A percentile compares a stretch with the other conserved stretches of the same genome.
phyloP scores from a whole-genome alignment of 2,888 invertebrate genomes.

The Baccha elongata region DNA sequence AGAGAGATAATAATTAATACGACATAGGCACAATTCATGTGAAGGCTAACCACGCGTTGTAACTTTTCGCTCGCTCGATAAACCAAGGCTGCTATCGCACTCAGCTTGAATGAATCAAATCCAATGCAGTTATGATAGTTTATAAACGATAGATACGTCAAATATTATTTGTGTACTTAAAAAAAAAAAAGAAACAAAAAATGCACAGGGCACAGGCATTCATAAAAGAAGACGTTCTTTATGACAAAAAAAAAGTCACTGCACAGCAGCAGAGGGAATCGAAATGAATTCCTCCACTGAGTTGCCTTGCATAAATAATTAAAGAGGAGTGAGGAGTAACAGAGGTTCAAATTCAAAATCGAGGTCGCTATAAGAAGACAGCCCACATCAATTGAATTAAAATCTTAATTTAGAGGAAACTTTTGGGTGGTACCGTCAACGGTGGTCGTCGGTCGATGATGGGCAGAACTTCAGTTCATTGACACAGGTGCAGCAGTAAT shows the following conservation, averaged over 20 bases:
- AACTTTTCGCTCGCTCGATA: slow-evolving; percentile 7
- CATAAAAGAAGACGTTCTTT: slow-evolving; percentile 1
- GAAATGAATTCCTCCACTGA: slow-evolving; percentile 27
- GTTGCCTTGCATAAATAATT: slow-evolving; percentile 61
- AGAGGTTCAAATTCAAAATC: slow-evolving; percentile 31
- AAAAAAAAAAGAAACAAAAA: slow-evolving; percentile 11
- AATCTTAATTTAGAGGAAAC: slow-evolving; percentile 61
- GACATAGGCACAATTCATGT: neutral
- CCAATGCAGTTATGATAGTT: neutral
- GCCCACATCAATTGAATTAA: slow-evolving; percentile 52
- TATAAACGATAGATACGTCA: neutral
- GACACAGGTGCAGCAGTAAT: slow-evolving; percentile 57
- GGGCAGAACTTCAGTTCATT: slow-evolving; percentile 58
- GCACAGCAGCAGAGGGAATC: slow-evolving; percentile 6
- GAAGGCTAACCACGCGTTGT: slow-evolving; percentile 48
- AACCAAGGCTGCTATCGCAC: slow-evolving; percentile 12
- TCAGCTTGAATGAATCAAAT: neutral
- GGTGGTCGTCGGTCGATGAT: slow-evolving; percentile 14
- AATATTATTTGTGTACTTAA: neutral
- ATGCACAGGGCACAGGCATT: neutral
- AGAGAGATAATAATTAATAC: slow-evolving; percentile 54
- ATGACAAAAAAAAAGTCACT: slow-evolving; percentile 13
- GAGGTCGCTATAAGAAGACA: slow-evolving; percentile 38
- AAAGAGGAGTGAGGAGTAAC: slow-evolving; percentile 39
- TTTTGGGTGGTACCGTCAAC: slow-evolving; percentile 24